These are phyloP conservation scores for Trypoxylon attenuatum DNA, from an alignment of 2,888 invertebrate species.

Conservation along the genomic window DNA sequence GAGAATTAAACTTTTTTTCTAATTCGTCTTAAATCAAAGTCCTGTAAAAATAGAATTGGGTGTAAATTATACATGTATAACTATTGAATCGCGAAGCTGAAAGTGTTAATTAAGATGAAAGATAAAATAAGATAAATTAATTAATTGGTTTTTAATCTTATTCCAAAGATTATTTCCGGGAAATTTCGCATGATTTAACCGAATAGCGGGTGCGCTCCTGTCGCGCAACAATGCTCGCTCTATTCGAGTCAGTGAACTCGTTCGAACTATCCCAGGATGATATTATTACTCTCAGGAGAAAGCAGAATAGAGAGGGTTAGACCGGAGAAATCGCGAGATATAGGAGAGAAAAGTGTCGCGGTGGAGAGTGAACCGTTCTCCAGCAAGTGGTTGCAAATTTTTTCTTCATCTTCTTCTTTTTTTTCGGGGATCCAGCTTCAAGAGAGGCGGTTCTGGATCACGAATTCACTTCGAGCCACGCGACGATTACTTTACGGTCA, in stretches of 20 bases:
- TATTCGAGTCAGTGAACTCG: not conserved
- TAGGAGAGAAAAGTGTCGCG: not conserved
- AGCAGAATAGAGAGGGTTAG: not conserved
- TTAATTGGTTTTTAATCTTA: too few relatives aligned
- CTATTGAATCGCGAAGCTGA: too few relatives aligned
- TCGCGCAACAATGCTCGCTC: not conserved
- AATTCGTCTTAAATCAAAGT: too few relatives aligned
- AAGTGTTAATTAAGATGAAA: too few relatives aligned
- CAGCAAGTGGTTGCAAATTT: not conserved
- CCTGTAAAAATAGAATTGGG: too few relatives aligned
- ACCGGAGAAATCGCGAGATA: not conserved
- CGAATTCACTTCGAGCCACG: not conserved
- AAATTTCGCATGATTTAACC: too few relatives aligned
- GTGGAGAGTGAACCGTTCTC: not conserved
- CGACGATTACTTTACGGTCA: slow-evolving; percentile 1
- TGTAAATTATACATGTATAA: too few relatives aligned
- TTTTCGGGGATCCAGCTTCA: not conserved
- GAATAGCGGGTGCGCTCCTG: too few relatives aligned
- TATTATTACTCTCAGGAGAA: not conserved
- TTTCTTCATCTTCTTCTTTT: too few relatives aligned
- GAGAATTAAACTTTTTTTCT: too few relatives aligned
- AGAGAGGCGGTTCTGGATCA: not conserved
- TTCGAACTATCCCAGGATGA: not conserved
- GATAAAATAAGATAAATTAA: too few relatives aligned
- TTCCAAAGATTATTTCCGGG: too few relatives aligned